Conservation (phyloP, 2,113 vertebrate genomes). For the Delphinus delphis region DNA sequence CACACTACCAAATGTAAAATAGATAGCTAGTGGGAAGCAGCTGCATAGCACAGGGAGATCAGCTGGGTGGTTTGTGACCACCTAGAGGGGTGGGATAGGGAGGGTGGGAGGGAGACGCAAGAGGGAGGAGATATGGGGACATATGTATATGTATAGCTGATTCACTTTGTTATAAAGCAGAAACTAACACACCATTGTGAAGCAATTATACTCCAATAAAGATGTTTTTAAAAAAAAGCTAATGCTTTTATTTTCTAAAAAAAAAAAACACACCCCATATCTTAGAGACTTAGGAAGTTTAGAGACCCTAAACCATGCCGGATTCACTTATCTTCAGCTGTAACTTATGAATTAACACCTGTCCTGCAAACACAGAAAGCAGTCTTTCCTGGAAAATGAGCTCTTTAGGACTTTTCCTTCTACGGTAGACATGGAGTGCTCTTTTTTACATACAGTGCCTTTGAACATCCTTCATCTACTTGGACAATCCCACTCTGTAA, state of each 20-base stretch:
- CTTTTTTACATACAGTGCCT: background rate
- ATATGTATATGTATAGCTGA: too few species aligned
- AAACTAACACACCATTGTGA: too few species aligned
- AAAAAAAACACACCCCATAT: background rate
- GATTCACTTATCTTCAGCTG: background rate
- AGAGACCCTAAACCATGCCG: background rate
- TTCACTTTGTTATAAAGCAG: too few species aligned
- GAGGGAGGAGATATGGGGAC: too few species aligned
- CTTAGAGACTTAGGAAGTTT: conserved; percentile 16
- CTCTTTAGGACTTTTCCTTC: background rate
- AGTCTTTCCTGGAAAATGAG: background rate
- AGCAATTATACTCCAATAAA: too few species aligned
- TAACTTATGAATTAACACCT: conserved; percentile 62
- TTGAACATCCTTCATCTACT: background rate
- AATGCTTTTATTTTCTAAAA: background rate
- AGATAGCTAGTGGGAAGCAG: too few species aligned
- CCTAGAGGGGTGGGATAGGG: too few species aligned
- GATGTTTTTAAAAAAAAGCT: background rate
- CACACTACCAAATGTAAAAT: too few species aligned
- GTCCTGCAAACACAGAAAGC: conserved; percentile 66
- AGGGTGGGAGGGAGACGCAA: too few species aligned
- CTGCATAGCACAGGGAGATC: too few species aligned
- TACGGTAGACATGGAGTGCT: background rate
- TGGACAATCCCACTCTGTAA: background rate
- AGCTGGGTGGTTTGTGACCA: too few species aligned